phyloP scores from a whole-genome alignment of 2,888 invertebrate species.

The Hetaerina titia region DNA sequence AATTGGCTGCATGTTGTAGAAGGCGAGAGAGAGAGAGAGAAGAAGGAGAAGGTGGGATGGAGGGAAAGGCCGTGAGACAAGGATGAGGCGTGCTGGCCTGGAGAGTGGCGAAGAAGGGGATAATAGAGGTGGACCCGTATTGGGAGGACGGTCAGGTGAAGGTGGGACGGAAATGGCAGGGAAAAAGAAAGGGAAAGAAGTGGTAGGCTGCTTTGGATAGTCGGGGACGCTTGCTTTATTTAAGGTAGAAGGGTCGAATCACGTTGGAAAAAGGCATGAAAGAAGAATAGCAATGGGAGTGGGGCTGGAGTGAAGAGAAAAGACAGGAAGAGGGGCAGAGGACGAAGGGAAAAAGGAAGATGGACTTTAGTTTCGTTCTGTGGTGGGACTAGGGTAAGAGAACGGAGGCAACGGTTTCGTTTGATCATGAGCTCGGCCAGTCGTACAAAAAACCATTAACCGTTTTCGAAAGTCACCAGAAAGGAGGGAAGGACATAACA shows the following conservation, averaged over 20 bases:
- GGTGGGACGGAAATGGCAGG: neutral
- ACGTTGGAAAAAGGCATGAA: conserved; percentile 24
- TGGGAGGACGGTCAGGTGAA: neutral
- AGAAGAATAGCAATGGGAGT: conserved; percentile 6
- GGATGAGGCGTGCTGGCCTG: neutral
- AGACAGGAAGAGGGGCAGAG: neutral
- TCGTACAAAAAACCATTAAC: conserved; percentile 13
- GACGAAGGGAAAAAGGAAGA: neutral
- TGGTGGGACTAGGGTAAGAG: neutral
- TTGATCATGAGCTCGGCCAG: neutral
- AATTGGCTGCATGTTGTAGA: neutral
- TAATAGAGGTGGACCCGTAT: conserved; percentile 24
- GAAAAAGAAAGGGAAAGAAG: neutral
- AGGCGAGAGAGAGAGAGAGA: neutral
- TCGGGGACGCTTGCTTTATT: conserved; percentile 39
- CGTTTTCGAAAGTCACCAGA: neutral
- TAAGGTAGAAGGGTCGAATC: conserved; percentile 42
- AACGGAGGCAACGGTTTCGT: neutral
- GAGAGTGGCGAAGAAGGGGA: neutral
- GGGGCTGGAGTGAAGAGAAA: neutral
- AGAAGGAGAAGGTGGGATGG: neutral
- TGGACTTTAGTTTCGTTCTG: neutral
- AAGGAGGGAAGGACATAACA: neutral
- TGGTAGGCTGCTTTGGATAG: neutral
- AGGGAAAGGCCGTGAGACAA: neutral